These are phyloP conservation scores for Proisotoma minuta DNA, from an alignment of 2,888 invertebrate species.

Conservation along the genomic window DNA sequence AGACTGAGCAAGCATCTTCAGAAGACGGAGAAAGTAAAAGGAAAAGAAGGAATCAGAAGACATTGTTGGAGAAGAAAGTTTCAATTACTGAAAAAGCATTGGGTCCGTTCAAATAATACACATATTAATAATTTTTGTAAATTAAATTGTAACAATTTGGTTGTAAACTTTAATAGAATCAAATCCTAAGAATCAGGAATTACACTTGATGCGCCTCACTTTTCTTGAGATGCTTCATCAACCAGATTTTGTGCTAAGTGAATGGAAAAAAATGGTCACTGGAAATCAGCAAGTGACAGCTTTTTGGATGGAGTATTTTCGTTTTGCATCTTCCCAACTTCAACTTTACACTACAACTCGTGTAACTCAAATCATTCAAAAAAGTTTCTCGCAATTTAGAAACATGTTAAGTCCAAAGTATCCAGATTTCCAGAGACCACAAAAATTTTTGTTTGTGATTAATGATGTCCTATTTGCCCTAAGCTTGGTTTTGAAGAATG, in stretches of 20 bases:
- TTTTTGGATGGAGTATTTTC: constrained; percentile 42
- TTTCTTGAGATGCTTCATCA: constrained; percentile 38
- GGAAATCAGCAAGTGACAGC: constrained; percentile 34
- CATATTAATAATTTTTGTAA: neutral
- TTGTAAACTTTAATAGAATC: constrained; percentile 22
- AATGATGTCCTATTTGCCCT: constrained; percentile 34
- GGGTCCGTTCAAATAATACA: constrained; percentile 21
- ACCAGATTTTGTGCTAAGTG: constrained; percentile 33
- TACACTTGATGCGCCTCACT: constrained; percentile 35
- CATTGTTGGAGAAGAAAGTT: constrained; percentile 42
- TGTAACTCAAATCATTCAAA: constrained; percentile 26
- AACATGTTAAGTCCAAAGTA: constrained; percentile 40
- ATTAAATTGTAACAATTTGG: neutral
- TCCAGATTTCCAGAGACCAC: constrained; percentile 43
- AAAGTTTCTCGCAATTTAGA: constrained; percentile 40
- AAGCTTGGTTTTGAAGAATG: constrained; percentile 31
- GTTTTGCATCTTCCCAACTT: constrained; percentile 37
- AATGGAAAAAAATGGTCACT: constrained; percentile 42
- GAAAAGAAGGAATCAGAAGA: constrained; percentile 33
- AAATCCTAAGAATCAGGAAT: constrained; percentile 36
- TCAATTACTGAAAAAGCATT: constrained; percentile 40
- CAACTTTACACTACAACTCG: constrained; percentile 30
- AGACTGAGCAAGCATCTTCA: constrained; percentile 25
- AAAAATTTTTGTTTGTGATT: constrained; percentile 37
- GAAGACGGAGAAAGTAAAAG: constrained; percentile 13